Evolutionary conservation across 92 coral and sea anemone genomes (phyloP), one percentile per base, ranked within the genome.

Genomic region (Epizoanthus fatuus): DNA sequence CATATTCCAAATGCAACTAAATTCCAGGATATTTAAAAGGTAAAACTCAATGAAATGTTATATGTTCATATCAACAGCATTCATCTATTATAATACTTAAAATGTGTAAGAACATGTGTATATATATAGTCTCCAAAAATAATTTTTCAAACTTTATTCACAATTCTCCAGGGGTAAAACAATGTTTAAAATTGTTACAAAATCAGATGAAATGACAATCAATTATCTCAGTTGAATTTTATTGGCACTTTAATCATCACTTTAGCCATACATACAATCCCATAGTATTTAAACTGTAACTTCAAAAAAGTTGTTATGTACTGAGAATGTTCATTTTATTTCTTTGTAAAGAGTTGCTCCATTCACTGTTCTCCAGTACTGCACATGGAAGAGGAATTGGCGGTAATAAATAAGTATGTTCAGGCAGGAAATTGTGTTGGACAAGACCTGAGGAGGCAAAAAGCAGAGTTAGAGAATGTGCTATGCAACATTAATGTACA

Each of bases 381-480:
- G 68, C 68, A 63, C 68, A 63, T 63, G 68, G 68, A 63, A 63
- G 68, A 63, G 15, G 68, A 63, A 63, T 25, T 63, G 68, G 3
- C 68, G 15, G 68, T 63, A 63, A 63, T 25, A 63, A 63, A 63
- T 63, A 63, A 63, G 14, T 63, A 8, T 25, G 15, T 63, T 63
- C 68, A 25, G 0, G 68, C 68, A 63, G 68, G 68, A 63, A 25
- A 63, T 63, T 63, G 68, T 63, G 7, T 63, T 63, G 68, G 68
- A 25, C 15, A 63, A 13, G 68, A 63, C 68, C 68, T 63, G 68
- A 64, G 69, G 69, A 64, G 69, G 69, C 69, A 64, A 64, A 64
- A 64, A 64, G 19, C 69, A 17, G 69, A 64, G 69, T 64, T 64
- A 64, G 69, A 64, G 39, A 64, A 42, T 42, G 6, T 42, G 47